Conservation (phyloP, 2,797 vertebrate species). For the Taenioides sp. region DNA sequence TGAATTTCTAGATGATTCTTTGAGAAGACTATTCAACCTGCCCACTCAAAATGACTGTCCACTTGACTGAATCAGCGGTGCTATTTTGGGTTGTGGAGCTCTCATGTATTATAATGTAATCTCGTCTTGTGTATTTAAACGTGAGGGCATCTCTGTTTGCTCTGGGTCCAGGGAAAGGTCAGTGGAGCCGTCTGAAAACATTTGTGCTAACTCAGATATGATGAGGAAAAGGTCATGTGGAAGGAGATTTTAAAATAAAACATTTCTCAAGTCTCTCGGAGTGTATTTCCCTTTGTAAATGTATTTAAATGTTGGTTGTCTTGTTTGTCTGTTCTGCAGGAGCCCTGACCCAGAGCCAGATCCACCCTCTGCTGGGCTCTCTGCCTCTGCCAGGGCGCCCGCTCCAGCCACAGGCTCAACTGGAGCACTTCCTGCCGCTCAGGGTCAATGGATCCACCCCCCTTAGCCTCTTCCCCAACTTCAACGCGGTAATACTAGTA, state of each 20-base stretch:
- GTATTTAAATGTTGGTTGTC: neutral
- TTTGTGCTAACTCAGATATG: constrained; percentile 35
- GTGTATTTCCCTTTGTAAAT: neutral
- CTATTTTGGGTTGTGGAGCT: constrained; percentile 18
- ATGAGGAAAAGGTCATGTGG: constrained; percentile 31
- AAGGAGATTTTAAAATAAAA: constrained; percentile 23
- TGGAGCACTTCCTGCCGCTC: constrained; percentile 94
- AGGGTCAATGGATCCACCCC: constrained; percentile 88
- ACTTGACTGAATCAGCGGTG: constrained; percentile 13
- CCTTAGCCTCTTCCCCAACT: constrained; percentile 94
- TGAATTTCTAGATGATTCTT: no score
- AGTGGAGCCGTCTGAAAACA: constrained; percentile 40
- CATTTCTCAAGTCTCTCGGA: neutral
- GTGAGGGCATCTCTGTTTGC: constrained; percentile 27
- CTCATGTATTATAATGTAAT: constrained; percentile 19
- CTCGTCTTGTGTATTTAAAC: constrained; percentile 43
- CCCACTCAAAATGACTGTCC: neutral
- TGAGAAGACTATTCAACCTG: no score
- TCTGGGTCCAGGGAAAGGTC: constrained; percentile 54
- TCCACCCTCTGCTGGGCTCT: constrained; percentile 88
- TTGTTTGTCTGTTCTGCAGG: constrained; percentile 36
- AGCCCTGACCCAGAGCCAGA: constrained; percentile 77
- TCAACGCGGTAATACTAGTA: constrained; percentile 84
- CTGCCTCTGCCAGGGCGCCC: constrained; percentile 84
- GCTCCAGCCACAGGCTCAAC: constrained; percentile 79